These are phyloP conservation scores for Anthopleura sola DNA, from an alignment of 64 coral and sea anemone species.

Conservation along the genomic window DNA sequence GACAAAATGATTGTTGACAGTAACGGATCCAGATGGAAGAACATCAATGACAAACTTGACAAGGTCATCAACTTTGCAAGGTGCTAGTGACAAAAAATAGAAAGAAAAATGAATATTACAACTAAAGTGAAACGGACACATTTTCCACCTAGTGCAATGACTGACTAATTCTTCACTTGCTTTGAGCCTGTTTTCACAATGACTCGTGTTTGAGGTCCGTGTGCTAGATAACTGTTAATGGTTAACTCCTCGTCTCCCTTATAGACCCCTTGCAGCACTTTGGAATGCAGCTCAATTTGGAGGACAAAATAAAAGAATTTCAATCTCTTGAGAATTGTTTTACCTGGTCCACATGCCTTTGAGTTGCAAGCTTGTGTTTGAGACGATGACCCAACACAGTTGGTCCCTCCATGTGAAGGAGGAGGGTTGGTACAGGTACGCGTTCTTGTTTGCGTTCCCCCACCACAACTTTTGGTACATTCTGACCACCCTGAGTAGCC, in stretches of 20 bases:
- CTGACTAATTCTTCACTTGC: too few relatives aligned
- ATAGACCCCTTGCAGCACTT: too few relatives aligned
- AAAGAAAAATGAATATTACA: too few relatives aligned
- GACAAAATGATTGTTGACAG: conserved; percentile 4
- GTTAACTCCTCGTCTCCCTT: too few relatives aligned
- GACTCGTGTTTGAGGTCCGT: too few relatives aligned
- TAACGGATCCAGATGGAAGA: not conserved
- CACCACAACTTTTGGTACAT: not conserved
- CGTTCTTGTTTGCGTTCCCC: not conserved
- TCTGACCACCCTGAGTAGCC: not conserved
- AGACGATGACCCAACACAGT: not conserved
- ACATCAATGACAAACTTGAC: conserved; percentile 17
- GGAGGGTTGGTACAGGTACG: conserved; percentile 5
- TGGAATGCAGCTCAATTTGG: too few relatives aligned
- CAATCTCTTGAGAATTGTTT: too few relatives aligned
- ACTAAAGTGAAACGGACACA: not conserved
- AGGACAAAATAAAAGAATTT: too few relatives aligned
- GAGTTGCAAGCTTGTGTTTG: not conserved
- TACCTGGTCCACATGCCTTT: not conserved
- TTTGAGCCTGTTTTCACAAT: too few relatives aligned
- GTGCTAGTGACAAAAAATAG: not conserved
- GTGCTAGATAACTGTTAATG: too few relatives aligned
- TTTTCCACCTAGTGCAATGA: too few relatives aligned
- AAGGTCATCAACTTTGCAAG: conserved; percentile 12
- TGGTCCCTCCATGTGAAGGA: not conserved